These are phyloP conservation scores for Bradypodion ventrale DNA, from an alignment of 2,797 vertebrate species.

Conservation along the genomic window DNA sequence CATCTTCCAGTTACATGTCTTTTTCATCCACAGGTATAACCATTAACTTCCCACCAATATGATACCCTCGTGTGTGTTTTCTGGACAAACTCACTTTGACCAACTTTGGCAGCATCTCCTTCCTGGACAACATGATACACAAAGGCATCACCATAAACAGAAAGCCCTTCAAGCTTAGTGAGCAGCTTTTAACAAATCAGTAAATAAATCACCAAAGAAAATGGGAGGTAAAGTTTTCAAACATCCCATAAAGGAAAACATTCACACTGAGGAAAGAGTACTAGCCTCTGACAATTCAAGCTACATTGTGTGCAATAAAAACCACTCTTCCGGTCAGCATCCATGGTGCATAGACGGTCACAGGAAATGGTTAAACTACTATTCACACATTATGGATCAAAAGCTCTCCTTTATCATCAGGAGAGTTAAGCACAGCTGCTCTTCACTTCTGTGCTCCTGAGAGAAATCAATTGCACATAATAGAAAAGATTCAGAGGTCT, in stretches of 20 bases:
- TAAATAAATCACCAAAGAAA: neutral
- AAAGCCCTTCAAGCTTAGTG: neutral
- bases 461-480: neutral
- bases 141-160: slow-evolving; percentile 6
- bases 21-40: slow-evolving; percentile 12
- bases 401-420: neutral
- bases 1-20: slow-evolving; percentile 19
- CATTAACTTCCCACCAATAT: slow-evolving; percentile 24
- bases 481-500: too few species aligned
- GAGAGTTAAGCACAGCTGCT: neutral
- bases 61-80: neutral
- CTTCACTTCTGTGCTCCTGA: neutral
- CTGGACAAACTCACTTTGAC: neutral
- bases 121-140: neutral
- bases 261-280: neutral
- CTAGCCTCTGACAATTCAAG: neutral
- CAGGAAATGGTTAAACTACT: neutral
- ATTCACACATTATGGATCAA: neutral
- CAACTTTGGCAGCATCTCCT: neutral
- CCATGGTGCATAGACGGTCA: neutral
- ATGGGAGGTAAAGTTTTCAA: neutral
- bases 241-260: neutral
- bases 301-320: neutral
- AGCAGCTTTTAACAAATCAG: neutral
- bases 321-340: neutral